Base-by-base conservation (phyloP, 2,888 invertebrate species). In the Prosapia bicincta region DNA sequence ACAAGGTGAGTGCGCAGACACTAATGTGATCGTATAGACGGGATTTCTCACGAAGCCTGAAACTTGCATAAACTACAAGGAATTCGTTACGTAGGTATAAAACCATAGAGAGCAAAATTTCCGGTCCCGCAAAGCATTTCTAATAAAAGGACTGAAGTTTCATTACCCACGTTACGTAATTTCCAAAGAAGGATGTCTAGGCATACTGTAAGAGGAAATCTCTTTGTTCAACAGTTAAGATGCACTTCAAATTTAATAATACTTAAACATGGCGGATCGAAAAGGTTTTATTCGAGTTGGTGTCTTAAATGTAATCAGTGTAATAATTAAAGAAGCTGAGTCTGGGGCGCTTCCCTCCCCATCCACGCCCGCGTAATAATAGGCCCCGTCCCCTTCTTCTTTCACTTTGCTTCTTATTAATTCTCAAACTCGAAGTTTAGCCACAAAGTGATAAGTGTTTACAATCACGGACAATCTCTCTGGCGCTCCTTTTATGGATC, bases 251-350 rank as follows among this genome's bases (percentile, higher is more conserved):
- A 68, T 73, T 73, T 73, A 73, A 73, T 73, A 73, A 73, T 38
- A 73, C 68, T 68, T n/a, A 68, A 73, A 73, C 73, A 67, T 25
- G 73, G 73, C 32, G 68, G 43, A 67, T 30, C 68, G 73, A 73
- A 73, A 73, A 73, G 73, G 68, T 73, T 73, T 68, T 43, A 68
- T 67, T 26, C 26, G 68, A 67, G 68, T 66, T 68, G 67, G 73
- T 32, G 73, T 73, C 73, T 73, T 68, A 73, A 73, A 73, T 68
- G 73, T 73, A 73, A 73, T 73, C 73, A 73, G 73, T 23, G 73
- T 43, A 73, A 73, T 73, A 73, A 73, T 73, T 73, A 73, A 73
- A 69, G 73, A 25, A 23, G 66, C 66, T 67, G n/a, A n/a, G n/a
- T n/a, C n/a, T 23, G 73, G 25, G 65, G 65, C 43, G 69, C 32